Evolutionary conservation across 1,140 invertebrate genomes (phyloP).

Genomic region (Aphelenchoides besseyi): DNA sequence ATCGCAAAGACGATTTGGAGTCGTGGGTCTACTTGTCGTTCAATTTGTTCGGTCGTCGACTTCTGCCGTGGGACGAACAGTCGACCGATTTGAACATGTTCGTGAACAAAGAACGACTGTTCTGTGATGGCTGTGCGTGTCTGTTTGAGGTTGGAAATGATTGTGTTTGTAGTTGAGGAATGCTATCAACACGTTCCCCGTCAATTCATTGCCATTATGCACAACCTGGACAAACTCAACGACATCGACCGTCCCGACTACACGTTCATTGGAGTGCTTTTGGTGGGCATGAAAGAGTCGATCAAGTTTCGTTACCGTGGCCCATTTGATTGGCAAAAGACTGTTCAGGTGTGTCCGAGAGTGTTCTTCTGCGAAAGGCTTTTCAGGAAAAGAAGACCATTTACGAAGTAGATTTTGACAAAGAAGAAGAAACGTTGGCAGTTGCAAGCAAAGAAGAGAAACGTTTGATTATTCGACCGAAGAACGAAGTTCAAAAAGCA

Average conservation of each 20-base stretch:
- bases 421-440: no score
- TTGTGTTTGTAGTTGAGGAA: conserved; percentile 5
- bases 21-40: conserved; percentile 19
- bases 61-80: conserved; percentile 20
- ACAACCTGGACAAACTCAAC: conserved; percentile 21
- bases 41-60: conserved; percentile 19
- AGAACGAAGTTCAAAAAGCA: no score
- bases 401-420: no score
- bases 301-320: conserved; percentile 16
- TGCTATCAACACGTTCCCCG: background rate
- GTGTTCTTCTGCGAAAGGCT: no score
- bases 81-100: background rate
- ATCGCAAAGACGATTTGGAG: conserved; percentile 23
- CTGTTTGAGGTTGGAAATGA: background rate
- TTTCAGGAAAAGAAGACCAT: no score
- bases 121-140: conserved; percentile 13
- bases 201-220: conserved; percentile 6
- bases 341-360: no score
- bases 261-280: conserved; percentile 19
- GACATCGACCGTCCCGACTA: conserved; percentile 19
- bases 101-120: conserved; percentile 15
- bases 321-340: conserved; percentile 15
- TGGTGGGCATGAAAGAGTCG: conserved; percentile 19
- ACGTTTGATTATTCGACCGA: no score
- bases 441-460: no score